These are phyloP conservation scores for Tipula lateralis DNA, from an alignment of 2,888 invertebrate species.

Conservation along the genomic window DNA sequence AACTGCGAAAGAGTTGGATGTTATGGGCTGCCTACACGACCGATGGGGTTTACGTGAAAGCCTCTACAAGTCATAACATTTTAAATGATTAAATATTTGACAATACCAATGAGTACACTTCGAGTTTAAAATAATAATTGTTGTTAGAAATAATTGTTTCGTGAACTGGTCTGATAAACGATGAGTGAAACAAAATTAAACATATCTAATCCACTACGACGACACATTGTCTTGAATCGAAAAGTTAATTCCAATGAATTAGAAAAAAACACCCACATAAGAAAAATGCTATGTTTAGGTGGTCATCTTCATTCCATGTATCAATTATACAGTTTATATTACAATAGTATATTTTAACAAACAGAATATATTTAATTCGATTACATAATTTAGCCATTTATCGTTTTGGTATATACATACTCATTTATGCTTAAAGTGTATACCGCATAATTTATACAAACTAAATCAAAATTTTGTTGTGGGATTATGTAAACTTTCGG, in stretches of 20 bases:
- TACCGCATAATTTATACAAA: not conserved
- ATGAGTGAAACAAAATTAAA: not conserved
- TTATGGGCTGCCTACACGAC: too few relatives aligned
- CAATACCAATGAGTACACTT: too few relatives aligned
- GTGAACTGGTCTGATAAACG: too few relatives aligned
- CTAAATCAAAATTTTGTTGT: not conserved
- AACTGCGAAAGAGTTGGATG: too few relatives aligned
- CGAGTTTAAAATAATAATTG: too few relatives aligned
- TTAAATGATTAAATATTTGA: too few relatives aligned
- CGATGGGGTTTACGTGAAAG: too few relatives aligned
- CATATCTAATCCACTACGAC: not conserved
- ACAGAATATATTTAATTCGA: not conserved
- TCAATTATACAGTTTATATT: not conserved
- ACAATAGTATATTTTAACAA: not conserved
- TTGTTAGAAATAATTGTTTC: too few relatives aligned
- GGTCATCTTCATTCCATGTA: not conserved
- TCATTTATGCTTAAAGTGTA: not conserved
- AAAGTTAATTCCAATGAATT: not conserved
- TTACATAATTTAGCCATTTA: conserved; percentile 6
- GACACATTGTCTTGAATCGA: not conserved
- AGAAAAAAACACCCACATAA: not conserved
- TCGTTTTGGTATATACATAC: not conserved
- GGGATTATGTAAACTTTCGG: not conserved
- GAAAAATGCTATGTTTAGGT: not conserved
- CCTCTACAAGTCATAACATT: too few relatives aligned